Percentiles rank a stretch among this genome's conserved stretches.
Conservation (phyloP, 2,113 vertebrate species). For the Cercopithecus mona region DNA sequence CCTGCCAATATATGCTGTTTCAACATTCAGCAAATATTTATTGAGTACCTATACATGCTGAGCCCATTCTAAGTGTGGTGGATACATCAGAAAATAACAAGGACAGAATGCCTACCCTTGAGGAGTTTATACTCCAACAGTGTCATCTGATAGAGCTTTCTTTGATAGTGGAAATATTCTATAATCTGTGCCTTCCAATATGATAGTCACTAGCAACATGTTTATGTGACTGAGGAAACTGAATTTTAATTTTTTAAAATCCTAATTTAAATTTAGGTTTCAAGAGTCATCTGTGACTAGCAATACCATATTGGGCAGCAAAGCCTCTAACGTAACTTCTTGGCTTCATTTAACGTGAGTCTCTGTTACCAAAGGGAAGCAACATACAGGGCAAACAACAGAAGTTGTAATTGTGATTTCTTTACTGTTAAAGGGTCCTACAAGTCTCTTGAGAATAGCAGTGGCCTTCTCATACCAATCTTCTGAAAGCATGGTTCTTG, state of each 20-base stretch:
- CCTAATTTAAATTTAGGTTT: constrained; percentile 28
- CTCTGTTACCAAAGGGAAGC: background rate
- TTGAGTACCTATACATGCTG: background rate
- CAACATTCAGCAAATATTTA: background rate
- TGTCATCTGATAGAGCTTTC: background rate
- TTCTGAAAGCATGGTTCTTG: constrained; percentile 4
- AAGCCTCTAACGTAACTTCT: background rate
- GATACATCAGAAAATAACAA: background rate
- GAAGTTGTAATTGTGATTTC: background rate
- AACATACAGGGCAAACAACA: background rate
- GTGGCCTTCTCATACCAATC: background rate
- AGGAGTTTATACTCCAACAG: background rate
- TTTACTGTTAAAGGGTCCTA: background rate
- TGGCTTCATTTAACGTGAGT: background rate
- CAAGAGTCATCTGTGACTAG: background rate
- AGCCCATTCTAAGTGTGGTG: background rate
- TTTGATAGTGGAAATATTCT: background rate
- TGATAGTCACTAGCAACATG: background rate
- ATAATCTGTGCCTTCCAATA: background rate
- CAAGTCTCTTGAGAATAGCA: background rate
- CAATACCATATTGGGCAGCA: background rate
- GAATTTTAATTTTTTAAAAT: background rate
- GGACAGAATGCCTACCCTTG: background rate
- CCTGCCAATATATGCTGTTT: background rate
- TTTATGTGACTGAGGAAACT: background rate